These are phyloP conservation scores for Chorisops tibialis DNA, from an alignment of 2,888 invertebrate species.

Conservation along the genomic window DNA sequence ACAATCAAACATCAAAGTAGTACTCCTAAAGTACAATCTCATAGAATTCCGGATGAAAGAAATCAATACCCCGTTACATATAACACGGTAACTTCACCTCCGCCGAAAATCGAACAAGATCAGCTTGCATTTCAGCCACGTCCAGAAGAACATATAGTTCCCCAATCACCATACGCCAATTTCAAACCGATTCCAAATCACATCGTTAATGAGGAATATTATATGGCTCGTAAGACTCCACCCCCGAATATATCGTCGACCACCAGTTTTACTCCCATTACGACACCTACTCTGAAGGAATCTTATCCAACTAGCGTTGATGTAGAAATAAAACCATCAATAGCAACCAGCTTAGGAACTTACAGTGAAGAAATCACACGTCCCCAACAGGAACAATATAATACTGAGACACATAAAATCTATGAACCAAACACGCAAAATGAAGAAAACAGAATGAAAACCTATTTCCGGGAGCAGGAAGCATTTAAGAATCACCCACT, in stretches of 20 bases:
- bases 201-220: constrained; percentile 47
- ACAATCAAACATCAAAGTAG: constrained; percentile 32
- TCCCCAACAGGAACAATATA: too few relatives aligned
- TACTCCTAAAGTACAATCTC: constrained; percentile 14
- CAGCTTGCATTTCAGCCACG: constrained; percentile 33
- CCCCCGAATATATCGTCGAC: constrained; percentile 39
- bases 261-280: constrained; percentile 52
- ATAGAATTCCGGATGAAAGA: neutral
- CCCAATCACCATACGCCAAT: constrained; percentile 43
- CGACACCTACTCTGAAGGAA: constrained; percentile 50
- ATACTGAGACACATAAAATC: too few relatives aligned
- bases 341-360: constrained; percentile 42
- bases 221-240: constrained; percentile 33
- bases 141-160: constrained; percentile 36
- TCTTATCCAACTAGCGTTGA: constrained; percentile 23
- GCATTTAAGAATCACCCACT: constrained; percentile 48
- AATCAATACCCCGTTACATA: constrained; percentile 17
- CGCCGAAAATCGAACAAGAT: neutral
- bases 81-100: constrained; percentile 38
- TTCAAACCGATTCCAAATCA: constrained; percentile 45
- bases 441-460: constrained; percentile 50
- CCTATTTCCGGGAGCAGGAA: constrained; percentile 50
- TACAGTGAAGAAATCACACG: constrained; percentile 30
- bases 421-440: constrained; percentile 24
- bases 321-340: constrained; percentile 44